Percentiles rank a stretch among this genome's conserved stretches.
Evolutionary conservation across 30 jellyfish, hydroid and myxozoan genomes (phyloP).

Genomic region (Aurelia aurita): DNA sequence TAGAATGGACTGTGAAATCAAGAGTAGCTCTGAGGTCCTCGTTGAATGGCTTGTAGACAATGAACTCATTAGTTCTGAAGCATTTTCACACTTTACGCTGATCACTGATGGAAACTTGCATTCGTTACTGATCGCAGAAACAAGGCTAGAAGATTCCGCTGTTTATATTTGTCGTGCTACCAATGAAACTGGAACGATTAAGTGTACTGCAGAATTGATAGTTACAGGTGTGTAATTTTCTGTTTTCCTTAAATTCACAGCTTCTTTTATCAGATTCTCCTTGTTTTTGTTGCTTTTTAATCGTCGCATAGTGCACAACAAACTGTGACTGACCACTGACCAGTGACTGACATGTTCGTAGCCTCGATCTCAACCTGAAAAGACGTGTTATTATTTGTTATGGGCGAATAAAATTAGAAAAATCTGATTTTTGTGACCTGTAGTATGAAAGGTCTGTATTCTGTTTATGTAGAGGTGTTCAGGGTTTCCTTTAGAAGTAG

Average conservation of each 20-base stretch:
- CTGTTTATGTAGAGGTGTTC: too few species aligned
- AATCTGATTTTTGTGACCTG: too few species aligned
- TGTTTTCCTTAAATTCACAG: neutral
- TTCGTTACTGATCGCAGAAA: conserved; percentile 85
- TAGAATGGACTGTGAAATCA: conserved; percentile 73
- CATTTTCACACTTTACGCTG: conserved; percentile 66
- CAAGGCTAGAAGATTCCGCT: conserved; percentile 70
- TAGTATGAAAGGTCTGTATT: too few species aligned
- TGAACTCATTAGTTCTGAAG: conserved; percentile 56
- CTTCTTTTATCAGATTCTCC: too few species aligned
- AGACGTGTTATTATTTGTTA: too few species aligned
- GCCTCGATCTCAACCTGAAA: too few species aligned
- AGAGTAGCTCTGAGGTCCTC: conserved; percentile 36
- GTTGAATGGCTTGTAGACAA: conserved; percentile 80
- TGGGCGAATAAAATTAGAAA: too few species aligned
- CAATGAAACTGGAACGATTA: conserved; percentile 67
- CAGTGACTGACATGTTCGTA: too few species aligned
- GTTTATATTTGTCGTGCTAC: conserved; percentile 61
- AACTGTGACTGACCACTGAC: too few species aligned
- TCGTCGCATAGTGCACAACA: too few species aligned
- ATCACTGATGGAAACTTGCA: conserved; percentile 75
- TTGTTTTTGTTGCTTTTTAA: too few species aligned
- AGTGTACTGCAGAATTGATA: conserved; percentile 71
- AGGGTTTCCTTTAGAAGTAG: too few species aligned
- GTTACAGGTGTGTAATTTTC: conserved; percentile 68